Percentiles rank a stretch among this genome's conserved stretches.
phyloP scores from a whole-genome alignment of 2,113 vertebrate genomes.

The Notarius lentiginosus region DNA sequence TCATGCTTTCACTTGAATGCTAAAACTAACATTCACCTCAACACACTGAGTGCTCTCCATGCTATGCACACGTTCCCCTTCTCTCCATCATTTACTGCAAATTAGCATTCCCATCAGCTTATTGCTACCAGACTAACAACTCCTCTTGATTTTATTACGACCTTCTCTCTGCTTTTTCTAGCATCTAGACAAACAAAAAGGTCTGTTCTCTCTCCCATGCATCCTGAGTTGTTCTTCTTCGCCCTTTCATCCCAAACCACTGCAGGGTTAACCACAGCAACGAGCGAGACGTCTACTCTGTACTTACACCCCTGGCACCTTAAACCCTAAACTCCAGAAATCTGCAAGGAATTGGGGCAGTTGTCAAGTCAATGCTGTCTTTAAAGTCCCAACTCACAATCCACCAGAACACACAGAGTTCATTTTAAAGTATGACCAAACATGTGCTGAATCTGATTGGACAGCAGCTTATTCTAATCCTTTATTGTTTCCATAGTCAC shows the following conservation, averaged over 20 bases:
- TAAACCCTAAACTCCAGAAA: neutral
- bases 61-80: neutral
- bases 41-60: neutral
- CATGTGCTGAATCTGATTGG: neutral
- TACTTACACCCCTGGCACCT: neutral
- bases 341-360: neutral
- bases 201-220: constrained; percentile 35
- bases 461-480: neutral
- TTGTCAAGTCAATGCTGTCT: neutral
- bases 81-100: constrained; percentile 9
- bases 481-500: neutral
- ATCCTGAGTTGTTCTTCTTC: constrained; percentile 52
- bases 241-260: constrained; percentile 33
- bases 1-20: neutral
- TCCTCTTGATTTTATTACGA: constrained; percentile 46
- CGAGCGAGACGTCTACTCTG: neutral
- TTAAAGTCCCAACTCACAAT: neutral
- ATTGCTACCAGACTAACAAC: constrained; percentile 54
- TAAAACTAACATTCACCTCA: constrained; percentile 13
- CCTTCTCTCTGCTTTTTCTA: neutral
- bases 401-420: neutral
- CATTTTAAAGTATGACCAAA: neutral
- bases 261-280: constrained; percentile 24
- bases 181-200: constrained; percentile 3
- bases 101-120: constrained; percentile 50